A percentile compares a stretch with the other conserved stretches of the same genome.
These are phyloP conservation scores for Periparus ater DNA, from an alignment of 2,797 vertebrate genomes.

Conservation along the genomic window DNA sequence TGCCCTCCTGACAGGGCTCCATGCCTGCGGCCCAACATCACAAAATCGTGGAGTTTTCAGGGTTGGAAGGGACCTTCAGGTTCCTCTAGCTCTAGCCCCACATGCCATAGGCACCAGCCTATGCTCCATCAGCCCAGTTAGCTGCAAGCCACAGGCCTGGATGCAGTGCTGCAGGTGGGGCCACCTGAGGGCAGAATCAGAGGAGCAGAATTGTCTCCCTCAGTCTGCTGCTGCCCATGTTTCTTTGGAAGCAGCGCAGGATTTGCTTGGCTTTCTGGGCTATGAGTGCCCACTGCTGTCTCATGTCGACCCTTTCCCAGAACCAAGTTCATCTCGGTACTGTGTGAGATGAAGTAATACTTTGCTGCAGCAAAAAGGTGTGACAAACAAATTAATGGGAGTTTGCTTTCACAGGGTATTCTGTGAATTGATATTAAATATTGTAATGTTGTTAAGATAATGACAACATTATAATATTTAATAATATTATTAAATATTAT, in stretches of 20 bases:
- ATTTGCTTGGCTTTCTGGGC: background rate
- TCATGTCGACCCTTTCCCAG: background rate
- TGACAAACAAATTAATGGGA: background rate
- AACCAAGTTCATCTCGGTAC: background rate
- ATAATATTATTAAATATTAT: too few relatives aligned
- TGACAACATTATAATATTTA: too few relatives aligned
- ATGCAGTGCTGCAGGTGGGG: rapidly evolving
- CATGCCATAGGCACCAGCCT: rapidly evolving
- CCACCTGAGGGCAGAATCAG: too few relatives aligned
- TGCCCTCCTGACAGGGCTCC: background rate
- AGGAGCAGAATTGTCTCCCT: background rate
- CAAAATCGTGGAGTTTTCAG: background rate
- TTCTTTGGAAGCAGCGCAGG: background rate
- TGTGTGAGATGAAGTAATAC: background rate
- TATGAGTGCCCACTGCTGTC: background rate
- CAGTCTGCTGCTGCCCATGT: background rate
- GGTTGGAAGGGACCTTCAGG: background rate
- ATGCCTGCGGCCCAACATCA: rapidly evolving
- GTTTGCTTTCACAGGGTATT: background rate
- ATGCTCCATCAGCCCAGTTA: background rate
- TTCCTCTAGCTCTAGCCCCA: background rate
- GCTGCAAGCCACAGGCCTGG: background rate
- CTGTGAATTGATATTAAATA: too few relatives aligned
- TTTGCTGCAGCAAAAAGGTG: background rate
- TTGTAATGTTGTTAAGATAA: background rate